Base-by-base conservation (phyloP, 2,113 vertebrate genomes). In the Pollimyrus isidori region DNA sequence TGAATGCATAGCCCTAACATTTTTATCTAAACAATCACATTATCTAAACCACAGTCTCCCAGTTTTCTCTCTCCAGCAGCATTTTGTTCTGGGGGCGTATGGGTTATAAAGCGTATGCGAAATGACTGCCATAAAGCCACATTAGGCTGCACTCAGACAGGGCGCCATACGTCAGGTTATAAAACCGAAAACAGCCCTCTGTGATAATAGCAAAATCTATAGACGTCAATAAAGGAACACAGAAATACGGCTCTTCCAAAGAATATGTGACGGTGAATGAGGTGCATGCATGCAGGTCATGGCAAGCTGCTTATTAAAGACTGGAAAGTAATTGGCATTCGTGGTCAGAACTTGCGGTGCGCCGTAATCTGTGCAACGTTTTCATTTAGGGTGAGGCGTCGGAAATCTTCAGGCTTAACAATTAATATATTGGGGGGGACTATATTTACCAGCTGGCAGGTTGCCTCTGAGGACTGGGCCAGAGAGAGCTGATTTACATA, bases 21-120 rank as follows among this genome's bases (percentile, higher is more conserved):
- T 84, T 84, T 84, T 45, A 84, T 84, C 39, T 42, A 82, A 84
- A 84, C 45, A 84, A 87, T 87, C 49, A 53, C 50, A 87, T 87
- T 52, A 87, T 19, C 85, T 53, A 87, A 53, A 39, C n/a, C 23
- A 39, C 85, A 50, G 50, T 53, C 49, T 87, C 48, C 82, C 42
- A 1, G 80, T 83, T 83, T 83, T 23, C 80, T 23, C 80, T 83
- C 48, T 50, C 45, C 26, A 87, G 50, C 50, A 48, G 26, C 30
- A 53, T 87, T 87, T 87, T 39, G 11, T 26, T 49, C 82, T 86
- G 45, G 48, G 45, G 48, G 19, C 23, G 15, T 80, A 17, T 17
- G 13, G 19, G 46, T 48, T 49, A 86, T 15, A 86, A 86, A 86
- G 21, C 9, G 23, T 26, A 49, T n/a, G 23, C 5, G n/a, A 86